Evolutionary conservation across 2,797 vertebrate genomes (phyloP), one percentile per base, ranked within the genome.

Genomic region (Hafferia zeledoni): DNA sequence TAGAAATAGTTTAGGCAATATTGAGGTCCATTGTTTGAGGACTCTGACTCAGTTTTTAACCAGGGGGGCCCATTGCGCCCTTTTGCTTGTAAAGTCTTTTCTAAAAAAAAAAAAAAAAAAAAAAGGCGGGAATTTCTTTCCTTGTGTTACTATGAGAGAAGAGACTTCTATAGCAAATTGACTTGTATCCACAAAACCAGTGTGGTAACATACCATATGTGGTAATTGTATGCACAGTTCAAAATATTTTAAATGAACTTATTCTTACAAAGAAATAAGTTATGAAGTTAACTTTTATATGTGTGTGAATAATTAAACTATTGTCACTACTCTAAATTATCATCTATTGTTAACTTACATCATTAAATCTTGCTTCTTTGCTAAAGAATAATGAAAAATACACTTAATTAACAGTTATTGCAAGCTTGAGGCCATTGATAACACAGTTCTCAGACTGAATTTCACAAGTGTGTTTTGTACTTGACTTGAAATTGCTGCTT

Each of bases 241-340:
- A 97, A 98, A 98, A 98, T 98, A 98, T 97, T 98, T 97, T 97
- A 98, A 98, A 97, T 97, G 94, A 98, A 96, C 90, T 96, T 97
- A 95, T 97, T 97, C 97, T 92, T 94, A 96, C 93, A 96, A 97
- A 97, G 97, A 97, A 98, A 96, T 97, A 98, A 98, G 97, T 98
- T 98, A 97, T 89, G 96, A 97, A 98, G 97, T 97, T 98, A 98
- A 98, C 97, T 98, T 98, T 97, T 98, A 97, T 97, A 52, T 97
- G 96, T 89, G 95, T 97, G 97, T 96, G 98, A 98, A 98, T 98
- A 98, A 98, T 98, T 98, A 98, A 98, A 98, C 97, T 97, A 98
- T 98, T 98, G 98, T 98, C 98, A 98, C 94, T 94, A 98, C 98
- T 97, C 97, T 97, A 97, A 98, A 98, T 98, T 98, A 98, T 97